Percentiles rank a stretch among this genome's conserved stretches.
Conservation (phyloP, 2,113 vertebrate species). For the Bufo gargarizans region DNA sequence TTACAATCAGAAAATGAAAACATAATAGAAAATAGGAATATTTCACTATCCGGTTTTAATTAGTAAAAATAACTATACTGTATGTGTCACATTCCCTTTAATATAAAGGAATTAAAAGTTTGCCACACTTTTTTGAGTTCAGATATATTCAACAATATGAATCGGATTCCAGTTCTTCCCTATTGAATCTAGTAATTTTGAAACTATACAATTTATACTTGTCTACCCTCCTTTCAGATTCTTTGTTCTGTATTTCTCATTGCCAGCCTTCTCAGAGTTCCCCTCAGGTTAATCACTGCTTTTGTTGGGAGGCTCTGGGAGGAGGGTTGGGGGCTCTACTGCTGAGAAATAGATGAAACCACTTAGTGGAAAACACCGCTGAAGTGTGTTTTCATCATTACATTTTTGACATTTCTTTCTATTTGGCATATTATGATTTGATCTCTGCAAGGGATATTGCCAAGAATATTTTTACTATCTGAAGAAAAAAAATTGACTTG, state of each 20-base stretch:
- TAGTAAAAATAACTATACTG: no score
- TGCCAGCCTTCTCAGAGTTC: background rate
- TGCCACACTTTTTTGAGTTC: background rate
- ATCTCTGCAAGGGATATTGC: conserved; percentile 41
- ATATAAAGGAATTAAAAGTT: no score
- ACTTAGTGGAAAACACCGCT: background rate
- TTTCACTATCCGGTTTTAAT: no score
- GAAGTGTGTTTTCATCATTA: conserved; percentile 8
- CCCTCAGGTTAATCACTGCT: background rate
- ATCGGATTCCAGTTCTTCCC: background rate
- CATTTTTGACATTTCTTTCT: conserved; percentile 25
- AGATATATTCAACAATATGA: background rate
- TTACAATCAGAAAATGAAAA: no score
- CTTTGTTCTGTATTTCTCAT: background rate
- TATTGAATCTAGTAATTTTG: background rate
- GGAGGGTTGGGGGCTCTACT: background rate
- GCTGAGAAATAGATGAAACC: conserved; percentile 14
- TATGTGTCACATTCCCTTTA: no score
- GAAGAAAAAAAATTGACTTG: conserved; percentile 13
- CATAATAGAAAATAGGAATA: no score
- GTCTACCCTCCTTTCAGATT: background rate
- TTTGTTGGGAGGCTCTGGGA: conserved; percentile 9
- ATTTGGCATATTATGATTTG: conserved; percentile 19
- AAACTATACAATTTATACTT: background rate
- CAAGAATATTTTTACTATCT: background rate